These are phyloP conservation scores for Leptinotarsa peninsularis DNA, from an alignment of 2,888 invertebrate species.

Conservation along the genomic window DNA sequence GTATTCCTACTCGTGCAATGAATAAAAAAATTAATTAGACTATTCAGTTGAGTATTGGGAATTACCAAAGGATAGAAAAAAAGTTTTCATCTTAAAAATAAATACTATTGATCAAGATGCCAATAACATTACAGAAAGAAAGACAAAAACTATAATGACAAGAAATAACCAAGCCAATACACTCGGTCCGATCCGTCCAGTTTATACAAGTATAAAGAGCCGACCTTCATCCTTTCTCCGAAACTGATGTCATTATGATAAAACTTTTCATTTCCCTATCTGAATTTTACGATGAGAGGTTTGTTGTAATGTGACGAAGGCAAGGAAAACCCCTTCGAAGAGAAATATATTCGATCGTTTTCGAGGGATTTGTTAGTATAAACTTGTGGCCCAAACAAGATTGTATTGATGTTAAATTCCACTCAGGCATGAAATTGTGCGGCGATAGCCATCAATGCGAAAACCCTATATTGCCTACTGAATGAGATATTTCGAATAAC, in stretches of 20 bases:
- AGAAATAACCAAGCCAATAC: neutral
- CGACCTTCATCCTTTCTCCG: constrained; percentile 18
- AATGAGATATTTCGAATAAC: neutral
- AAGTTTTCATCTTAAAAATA: neutral
- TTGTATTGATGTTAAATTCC: constrained; percentile 38
- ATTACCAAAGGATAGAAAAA: too few relatives aligned
- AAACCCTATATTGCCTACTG: neutral
- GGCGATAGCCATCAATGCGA: constrained; percentile 21
- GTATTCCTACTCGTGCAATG: too few relatives aligned
- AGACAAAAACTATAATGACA: constrained; percentile 9
- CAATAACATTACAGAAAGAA: neutral
- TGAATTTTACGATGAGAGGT: constrained; percentile 33
- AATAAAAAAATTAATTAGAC: too few relatives aligned
- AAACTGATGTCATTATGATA: constrained; percentile 27
- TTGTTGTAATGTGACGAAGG: constrained; percentile 29
- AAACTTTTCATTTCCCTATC: constrained; percentile 32
- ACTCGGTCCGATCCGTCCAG: neutral
- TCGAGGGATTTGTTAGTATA: constrained; percentile 39
- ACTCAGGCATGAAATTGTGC: constrained; percentile 20
- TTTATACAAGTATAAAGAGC: constrained; percentile 11
- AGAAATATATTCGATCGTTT: constrained; percentile 40
- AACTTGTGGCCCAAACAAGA: constrained; percentile 38
- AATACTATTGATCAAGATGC: neutral
- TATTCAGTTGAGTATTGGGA: too few relatives aligned
- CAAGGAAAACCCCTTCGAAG: constrained; percentile 7